Conservation (phyloP, 2,888 invertebrate genomes). For the Platycnemis pennipes region DNA sequence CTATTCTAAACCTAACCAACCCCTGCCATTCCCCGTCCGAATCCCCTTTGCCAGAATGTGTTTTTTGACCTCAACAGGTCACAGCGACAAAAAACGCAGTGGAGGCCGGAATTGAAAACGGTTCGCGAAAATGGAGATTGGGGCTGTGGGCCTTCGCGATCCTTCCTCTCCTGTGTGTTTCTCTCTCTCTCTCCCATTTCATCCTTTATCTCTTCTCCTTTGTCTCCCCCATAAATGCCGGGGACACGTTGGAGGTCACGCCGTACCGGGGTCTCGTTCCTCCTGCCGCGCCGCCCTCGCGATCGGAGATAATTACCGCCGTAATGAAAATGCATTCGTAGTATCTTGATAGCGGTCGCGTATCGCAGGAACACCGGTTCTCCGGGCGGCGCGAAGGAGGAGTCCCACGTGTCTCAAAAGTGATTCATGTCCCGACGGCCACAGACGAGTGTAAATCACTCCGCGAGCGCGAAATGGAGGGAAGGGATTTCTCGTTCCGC, state of each 20-base stretch:
- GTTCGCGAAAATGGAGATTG: not conserved
- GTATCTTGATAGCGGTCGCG: slow-evolving; percentile 17
- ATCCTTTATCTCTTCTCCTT: not conserved
- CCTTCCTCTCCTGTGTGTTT: not conserved
- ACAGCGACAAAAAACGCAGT: not conserved
- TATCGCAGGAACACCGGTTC: not conserved
- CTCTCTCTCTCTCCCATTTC: not conserved
- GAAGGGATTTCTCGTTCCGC: not conserved
- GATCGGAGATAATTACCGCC: slow-evolving; percentile 23
- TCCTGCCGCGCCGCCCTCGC: not conserved
- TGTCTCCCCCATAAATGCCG: not conserved
- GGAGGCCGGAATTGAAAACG: not conserved
- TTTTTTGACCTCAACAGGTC: not conserved
- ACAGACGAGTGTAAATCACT: slow-evolving; percentile 17
- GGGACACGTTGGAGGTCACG: not conserved
- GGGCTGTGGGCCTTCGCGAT: not conserved
- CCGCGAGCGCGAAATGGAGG: not conserved
- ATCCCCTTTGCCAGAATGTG: not conserved
- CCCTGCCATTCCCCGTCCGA: not conserved
- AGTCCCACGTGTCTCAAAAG: slow-evolving; percentile 14
- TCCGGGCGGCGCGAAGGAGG: not conserved
- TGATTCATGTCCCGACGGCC: slow-evolving; percentile 17
- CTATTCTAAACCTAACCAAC: no score
- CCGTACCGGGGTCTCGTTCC: not conserved
- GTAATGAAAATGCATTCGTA: slow-evolving; percentile 2